Percentiles rank a stretch among this genome's conserved stretches.
These are phyloP conservation scores for Nixonia krombeini DNA, from an alignment of 1,140 invertebrate genomes.

Conservation along the genomic window DNA sequence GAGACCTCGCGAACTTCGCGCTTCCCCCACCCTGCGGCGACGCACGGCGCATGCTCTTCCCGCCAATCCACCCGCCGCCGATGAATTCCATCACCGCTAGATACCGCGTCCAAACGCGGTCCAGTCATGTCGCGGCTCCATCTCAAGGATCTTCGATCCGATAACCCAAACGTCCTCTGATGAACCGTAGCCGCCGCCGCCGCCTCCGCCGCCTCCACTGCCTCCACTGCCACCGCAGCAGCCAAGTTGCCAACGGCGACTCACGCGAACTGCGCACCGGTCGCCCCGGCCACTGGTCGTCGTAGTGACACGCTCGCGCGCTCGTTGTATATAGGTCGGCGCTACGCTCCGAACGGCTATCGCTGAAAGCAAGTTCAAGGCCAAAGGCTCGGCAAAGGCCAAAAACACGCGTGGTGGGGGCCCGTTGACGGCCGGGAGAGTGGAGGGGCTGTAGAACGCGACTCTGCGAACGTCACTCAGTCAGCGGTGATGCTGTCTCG, in stretches of 20 bases:
- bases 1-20: slow-evolving; percentile 52
- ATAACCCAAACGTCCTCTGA: no score
- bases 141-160: not conserved
- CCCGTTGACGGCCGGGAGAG: slow-evolving; percentile 66
- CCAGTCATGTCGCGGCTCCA: not conserved
- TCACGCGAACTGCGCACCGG: no score
- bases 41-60: slow-evolving; percentile 24
- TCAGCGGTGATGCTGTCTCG: slow-evolving; percentile 73
- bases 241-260: no score
- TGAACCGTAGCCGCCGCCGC: no score
- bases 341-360: slow-evolving; percentile 68
- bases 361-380: slow-evolving; percentile 82
- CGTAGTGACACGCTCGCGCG: slow-evolving; percentile 10
- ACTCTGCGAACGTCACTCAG: slow-evolving; percentile 74
- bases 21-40: slow-evolving; percentile 16
- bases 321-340: slow-evolving; percentile 64
- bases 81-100: not conserved
- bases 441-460: slow-evolving; percentile 72
- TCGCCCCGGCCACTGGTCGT: not conserved
- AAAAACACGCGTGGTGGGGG: slow-evolving; percentile 64
- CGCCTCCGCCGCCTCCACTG: no score
- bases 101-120: not conserved
- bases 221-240: no score
- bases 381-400: slow-evolving; percentile 72
- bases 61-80: slow-evolving; percentile 5